Conservation (phyloP, 2,888 invertebrate species). For the Tiliacea aurago region DNA sequence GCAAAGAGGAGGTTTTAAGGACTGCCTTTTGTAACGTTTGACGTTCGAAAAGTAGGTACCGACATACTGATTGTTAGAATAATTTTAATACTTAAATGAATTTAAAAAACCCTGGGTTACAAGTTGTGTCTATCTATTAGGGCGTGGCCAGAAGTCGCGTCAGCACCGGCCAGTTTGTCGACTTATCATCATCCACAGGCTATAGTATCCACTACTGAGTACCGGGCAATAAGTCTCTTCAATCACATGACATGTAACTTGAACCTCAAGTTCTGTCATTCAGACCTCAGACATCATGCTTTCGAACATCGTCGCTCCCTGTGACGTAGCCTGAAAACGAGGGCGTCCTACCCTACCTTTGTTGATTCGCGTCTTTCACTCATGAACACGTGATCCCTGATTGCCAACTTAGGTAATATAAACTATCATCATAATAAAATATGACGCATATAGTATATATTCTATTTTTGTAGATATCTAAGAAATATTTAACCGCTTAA, state of each 20-base stretch:
- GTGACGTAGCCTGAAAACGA: too few relatives aligned
- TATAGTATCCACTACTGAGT: not conserved
- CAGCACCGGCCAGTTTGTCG: not conserved
- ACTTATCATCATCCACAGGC: not conserved
- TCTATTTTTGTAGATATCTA: not conserved
- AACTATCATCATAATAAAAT: too few relatives aligned
- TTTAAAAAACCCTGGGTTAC: not conserved
- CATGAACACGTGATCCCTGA: not conserved
- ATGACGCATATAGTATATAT: not conserved
- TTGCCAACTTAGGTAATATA: not conserved
- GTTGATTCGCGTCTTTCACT: not conserved
- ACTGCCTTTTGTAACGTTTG: not conserved
- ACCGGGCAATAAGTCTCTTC: not conserved
- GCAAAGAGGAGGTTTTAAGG: too few relatives aligned
- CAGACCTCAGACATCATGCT: not conserved
- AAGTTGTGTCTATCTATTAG: not conserved
- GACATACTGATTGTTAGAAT: not conserved
- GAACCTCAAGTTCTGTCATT: not conserved
- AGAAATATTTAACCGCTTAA: not conserved
- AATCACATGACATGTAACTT: not conserved
- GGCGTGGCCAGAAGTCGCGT: not conserved
- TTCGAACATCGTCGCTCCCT: too few relatives aligned
- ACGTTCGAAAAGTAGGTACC: not conserved
- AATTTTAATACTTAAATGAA: not conserved
- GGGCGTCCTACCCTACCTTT: not conserved